These are phyloP conservation scores for Sinotaia quadrata DNA, from an alignment of 2,888 invertebrate species.

Conservation along the genomic window DNA sequence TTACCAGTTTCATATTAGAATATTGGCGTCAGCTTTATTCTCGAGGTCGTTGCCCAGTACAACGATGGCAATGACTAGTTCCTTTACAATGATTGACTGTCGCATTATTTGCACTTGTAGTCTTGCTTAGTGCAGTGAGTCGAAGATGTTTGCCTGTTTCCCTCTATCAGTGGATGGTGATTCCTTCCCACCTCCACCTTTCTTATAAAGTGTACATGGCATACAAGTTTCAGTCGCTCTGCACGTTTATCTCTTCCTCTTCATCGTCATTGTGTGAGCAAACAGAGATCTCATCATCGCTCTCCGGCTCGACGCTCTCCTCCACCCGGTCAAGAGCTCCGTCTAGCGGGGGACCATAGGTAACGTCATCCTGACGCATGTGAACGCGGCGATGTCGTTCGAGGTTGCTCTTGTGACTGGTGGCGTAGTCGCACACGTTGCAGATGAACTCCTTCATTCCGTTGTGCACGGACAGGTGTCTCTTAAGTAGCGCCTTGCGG, in stretches of 20 bases:
- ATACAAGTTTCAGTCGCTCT: neutral
- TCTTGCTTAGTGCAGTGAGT: neutral
- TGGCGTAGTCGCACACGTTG: slow-evolving; percentile 72
- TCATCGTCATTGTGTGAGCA: slow-evolving; percentile 23
- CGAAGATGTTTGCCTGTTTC: neutral
- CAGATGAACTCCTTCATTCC: slow-evolving; percentile 73
- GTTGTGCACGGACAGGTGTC: slow-evolving; percentile 73
- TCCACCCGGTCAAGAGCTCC: slow-evolving; percentile 1
- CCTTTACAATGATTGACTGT: no score
- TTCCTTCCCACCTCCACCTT: neutral
- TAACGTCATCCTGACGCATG: slow-evolving; percentile 53
- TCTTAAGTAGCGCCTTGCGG: slow-evolving; percentile 73
- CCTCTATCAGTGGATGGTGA: neutral
- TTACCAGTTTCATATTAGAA: no score
- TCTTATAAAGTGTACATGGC: no score
- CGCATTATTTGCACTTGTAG: neutral
- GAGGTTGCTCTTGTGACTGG: slow-evolving; percentile 74
- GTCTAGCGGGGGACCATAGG: neutral
- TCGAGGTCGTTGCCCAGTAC: no score
- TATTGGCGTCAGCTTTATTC: no score
- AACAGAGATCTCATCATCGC: slow-evolving; percentile 21
- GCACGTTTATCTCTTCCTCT: slow-evolving; percentile 24
- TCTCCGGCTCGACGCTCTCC: neutral
- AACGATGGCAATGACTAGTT: no score
- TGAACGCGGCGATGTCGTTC: slow-evolving; percentile 72